Base-by-base conservation (phyloP, 1,140 invertebrate species). In the Sesamia nonagrioides region DNA sequence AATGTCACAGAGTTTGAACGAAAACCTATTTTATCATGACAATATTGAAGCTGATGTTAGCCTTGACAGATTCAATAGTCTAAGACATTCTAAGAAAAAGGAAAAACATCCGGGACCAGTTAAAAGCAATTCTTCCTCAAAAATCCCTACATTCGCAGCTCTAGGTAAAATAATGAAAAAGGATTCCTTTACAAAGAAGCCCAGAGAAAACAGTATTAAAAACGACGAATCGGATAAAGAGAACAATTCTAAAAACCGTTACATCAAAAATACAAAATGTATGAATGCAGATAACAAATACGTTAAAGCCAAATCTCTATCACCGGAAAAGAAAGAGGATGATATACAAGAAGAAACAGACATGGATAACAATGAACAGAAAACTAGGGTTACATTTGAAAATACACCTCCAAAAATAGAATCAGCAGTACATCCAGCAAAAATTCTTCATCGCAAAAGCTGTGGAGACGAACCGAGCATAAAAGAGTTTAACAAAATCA, bases 1-100 rank as follows among this genome's bases (percentile, higher is more conserved):
- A 0, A 96, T 96, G 96, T 96, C 96, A 1, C 95, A 96, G 75
- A 96, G 96, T 86, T 90, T 96, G 6, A 96, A 96, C 82, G 96
- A 96, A 80, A 96, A 96, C 82, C 95, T 96, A 83, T 96, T 96
- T 82, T 96, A 95, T 63, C 95, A 91, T 69, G 92, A 95, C 7
- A 95, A 91, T 69, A 95, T 95, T 40, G 95, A 95, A 88, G 88
- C 90, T 18, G 93, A 93, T 37, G 82, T 82, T 13, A 86, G 88
- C 27, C 86, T 95, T 11, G 94, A 95, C 48, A 94, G 89, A 73
- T 95, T 93, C 66, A 95, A 94, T 56, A 95, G 94, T 82, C 89
- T 95, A 27, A 82, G 92, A 73, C 86, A 92, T 88, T 95, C 93
- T 7, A 95, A 95, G 68, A 91, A 90, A 63, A 95, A 92, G 77